Evolutionary conservation across 2,113 vertebrate genomes (phyloP).

Genomic region (Apeltes quadracus): DNA sequence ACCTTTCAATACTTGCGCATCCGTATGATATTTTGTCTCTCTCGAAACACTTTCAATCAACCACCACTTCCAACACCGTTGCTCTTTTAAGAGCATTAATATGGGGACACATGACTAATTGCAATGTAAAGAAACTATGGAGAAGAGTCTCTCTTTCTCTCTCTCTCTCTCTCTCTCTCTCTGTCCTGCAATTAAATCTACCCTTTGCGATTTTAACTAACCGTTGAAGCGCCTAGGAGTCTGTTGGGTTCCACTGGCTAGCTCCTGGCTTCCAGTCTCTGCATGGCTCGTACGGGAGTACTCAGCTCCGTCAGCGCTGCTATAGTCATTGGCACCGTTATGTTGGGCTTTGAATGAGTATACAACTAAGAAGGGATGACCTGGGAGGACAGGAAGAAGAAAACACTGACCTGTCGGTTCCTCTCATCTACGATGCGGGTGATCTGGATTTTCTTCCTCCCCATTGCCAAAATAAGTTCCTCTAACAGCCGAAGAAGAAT

Average conservation of each 20-base stretch:
- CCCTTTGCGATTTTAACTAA: too few relatives aligned
- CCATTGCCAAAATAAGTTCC: constrained; percentile 85
- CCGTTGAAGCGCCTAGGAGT: too few relatives aligned
- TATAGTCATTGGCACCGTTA: not conserved
- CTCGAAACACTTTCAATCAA: too few relatives aligned
- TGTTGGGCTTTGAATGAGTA: not conserved
- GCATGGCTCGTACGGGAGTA: too few relatives aligned
- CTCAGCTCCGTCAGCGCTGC: not conserved
- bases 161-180: not conserved
- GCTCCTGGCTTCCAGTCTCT: too few relatives aligned
- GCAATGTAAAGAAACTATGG: not conserved
- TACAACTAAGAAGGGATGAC: not conserved
- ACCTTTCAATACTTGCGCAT: not conserved
- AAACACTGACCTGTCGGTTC: constrained; percentile 91
- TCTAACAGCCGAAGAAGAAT: constrained; percentile 76
- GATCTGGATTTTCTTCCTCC: constrained; percentile 99
- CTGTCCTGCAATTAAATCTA: not conserved
- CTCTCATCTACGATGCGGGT: constrained; percentile 95
- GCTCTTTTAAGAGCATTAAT: not conserved
- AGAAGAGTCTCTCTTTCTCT: not conserved
- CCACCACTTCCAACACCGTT: too few relatives aligned
- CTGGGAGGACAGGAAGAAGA: not conserved
- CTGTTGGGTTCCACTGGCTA: too few relatives aligned
- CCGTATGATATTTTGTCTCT: not conserved
- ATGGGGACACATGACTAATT: not conserved